A percentile compares a stretch with the other conserved stretches of the same genome.
Conservation (phyloP, 2,797 vertebrate species). For the Sebastes elongatus region DNA sequence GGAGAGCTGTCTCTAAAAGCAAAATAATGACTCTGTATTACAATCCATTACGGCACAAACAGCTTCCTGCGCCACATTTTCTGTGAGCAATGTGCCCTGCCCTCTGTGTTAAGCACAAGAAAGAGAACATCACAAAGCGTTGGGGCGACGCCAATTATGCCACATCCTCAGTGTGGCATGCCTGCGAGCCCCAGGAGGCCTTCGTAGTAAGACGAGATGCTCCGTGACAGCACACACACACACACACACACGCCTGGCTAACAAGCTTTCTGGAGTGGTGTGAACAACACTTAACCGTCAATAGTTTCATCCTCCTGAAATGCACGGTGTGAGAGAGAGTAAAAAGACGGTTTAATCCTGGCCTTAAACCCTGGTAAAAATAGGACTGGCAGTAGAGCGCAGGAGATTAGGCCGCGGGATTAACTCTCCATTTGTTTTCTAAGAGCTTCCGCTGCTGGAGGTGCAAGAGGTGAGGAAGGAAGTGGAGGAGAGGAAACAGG, state of each 20-base stretch:
- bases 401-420: constrained; percentile 72
- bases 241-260: constrained; percentile 1
- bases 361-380: constrained; percentile 72
- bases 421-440: constrained; percentile 65
- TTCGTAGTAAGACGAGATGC: not conserved
- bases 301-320: constrained; percentile 20
- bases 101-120: constrained; percentile 1
- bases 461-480: not conserved
- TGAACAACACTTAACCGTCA: constrained; percentile 35
- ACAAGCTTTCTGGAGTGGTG: constrained; percentile 17
- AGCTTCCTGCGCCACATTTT: not conserved
- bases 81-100: not conserved
- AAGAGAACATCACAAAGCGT: constrained; percentile 9
- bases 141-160: constrained; percentile 18
- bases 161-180: not conserved
- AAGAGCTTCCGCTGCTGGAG: constrained; percentile 38
- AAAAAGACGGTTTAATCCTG: constrained; percentile 59
- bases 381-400: constrained; percentile 62
- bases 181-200: not conserved
- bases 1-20: constrained; percentile 32
- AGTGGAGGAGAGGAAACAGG: not conserved
- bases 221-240: not conserved
- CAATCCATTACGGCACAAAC: constrained; percentile 30
- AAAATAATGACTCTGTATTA: constrained; percentile 45
- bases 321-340: constrained; percentile 8